Evolutionary conservation across 2,888 invertebrate genomes (phyloP).

Genomic region (Parthenolecanium corni): DNA sequence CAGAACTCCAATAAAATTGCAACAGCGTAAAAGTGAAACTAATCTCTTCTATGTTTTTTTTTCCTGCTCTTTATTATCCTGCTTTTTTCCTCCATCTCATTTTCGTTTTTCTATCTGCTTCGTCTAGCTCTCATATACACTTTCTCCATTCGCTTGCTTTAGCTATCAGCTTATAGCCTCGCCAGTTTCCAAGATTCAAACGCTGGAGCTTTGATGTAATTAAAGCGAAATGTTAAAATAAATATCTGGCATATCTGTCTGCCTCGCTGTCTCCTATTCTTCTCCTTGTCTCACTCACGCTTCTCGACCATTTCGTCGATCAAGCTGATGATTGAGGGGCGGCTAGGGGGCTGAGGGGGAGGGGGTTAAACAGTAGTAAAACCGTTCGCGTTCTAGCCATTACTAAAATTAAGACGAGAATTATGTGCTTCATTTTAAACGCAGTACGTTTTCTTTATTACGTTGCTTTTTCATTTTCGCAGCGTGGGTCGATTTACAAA

Average conservation of each 20-base stretch:
- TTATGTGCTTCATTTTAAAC: slow-evolving; percentile 15
- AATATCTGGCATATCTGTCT: slow-evolving; percentile 5
- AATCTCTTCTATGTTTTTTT: too few species aligned
- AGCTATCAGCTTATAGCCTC: too few species aligned
- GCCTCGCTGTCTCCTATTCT: neutral
- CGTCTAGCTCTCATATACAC: too few species aligned
- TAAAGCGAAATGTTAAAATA: slow-evolving; percentile 14
- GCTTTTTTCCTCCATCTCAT: too few species aligned
- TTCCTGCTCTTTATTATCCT: too few species aligned
- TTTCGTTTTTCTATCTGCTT: too few species aligned
- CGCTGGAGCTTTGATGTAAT: slow-evolving; percentile 18
- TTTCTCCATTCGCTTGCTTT: too few species aligned
- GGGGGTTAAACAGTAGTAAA: slow-evolving; percentile 8
- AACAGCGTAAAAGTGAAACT: too few species aligned
- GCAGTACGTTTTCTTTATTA: slow-evolving; percentile 21
- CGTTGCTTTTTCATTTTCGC: slow-evolving; percentile 18
- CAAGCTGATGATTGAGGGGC: too few species aligned
- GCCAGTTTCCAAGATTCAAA: neutral
- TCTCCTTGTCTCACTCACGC: neutral
- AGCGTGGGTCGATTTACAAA: slow-evolving; percentile 18
- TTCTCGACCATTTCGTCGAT: too few species aligned
- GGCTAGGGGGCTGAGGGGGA: too few species aligned
- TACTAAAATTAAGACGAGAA: slow-evolving; percentile 25
- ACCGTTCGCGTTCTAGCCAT: slow-evolving; percentile 15
- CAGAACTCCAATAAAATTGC: too few species aligned